A percentile compares a stretch with the other conserved stretches of the same genome.
These are phyloP conservation scores for Stercorarius parasiticus DNA, from an alignment of 2,113 vertebrate species.

Conservation along the genomic window DNA sequence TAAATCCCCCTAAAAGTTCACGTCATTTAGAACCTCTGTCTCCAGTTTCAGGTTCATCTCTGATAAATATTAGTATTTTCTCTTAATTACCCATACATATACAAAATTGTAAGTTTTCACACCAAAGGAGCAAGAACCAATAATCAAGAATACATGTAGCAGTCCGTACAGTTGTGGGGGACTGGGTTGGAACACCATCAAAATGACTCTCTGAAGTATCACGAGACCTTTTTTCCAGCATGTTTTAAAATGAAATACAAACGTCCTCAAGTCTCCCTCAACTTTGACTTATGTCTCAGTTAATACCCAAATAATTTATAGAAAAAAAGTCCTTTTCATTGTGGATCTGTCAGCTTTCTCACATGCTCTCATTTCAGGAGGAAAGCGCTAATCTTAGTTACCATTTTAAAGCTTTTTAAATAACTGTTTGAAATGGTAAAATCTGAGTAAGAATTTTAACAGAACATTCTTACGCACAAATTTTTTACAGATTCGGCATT, in stretches of 20 bases:
- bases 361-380: not conserved
- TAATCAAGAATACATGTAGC: not conserved
- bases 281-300: not conserved
- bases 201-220: not conserved
- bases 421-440: not conserved
- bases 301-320: not conserved
- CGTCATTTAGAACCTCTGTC: not conserved
- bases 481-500: not conserved
- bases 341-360: not conserved
- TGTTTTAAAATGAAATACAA: not conserved
- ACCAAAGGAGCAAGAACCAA: constrained; percentile 17
- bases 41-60: not conserved
- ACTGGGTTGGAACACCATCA: not conserved
- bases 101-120: constrained; percentile 35
- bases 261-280: not conserved
- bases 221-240: not conserved
- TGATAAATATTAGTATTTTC: not conserved
- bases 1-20: not conserved
- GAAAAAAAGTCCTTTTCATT: not conserved
- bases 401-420: not conserved
- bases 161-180: not conserved
- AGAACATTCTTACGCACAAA: not conserved
- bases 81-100: constrained; percentile 33
- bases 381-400: not conserved
- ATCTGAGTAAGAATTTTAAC: not conserved